These are phyloP conservation scores for Eriosoma lanigerum DNA, from an alignment of 1,140 invertebrate species.

Conservation along the genomic window DNA sequence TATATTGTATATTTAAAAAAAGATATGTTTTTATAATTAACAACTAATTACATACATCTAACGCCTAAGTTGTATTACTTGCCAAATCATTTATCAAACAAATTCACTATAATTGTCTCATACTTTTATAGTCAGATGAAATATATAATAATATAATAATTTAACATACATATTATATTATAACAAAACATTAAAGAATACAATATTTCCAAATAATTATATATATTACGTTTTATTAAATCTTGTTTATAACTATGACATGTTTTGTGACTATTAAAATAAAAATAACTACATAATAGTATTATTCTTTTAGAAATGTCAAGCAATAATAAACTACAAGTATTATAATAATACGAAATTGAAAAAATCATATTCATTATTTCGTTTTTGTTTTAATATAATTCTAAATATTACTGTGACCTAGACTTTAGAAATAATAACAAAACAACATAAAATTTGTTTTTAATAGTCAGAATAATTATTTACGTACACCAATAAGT, in stretches of 20 bases:
- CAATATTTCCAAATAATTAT: background rate
- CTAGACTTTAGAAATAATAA: background rate
- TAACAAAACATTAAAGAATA: constrained; percentile 4
- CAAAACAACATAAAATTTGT: too few species aligned
- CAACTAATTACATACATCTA: too few species aligned
- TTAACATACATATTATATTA: background rate
- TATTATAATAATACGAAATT: background rate
- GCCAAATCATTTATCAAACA: too few species aligned
- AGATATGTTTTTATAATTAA: too few species aligned
- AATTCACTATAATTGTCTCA: too few species aligned
- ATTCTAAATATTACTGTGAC: background rate
- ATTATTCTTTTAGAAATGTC: background rate
- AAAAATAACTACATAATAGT: background rate
- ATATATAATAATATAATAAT: background rate
- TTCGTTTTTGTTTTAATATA: background rate
- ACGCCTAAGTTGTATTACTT: too few species aligned
- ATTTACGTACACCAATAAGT: too few species aligned
- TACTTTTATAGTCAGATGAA: background rate
- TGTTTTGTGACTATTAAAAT: constrained; percentile 6
- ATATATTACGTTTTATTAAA: background rate
- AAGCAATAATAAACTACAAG: background rate
- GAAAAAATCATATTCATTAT: background rate
- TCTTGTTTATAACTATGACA: background rate
- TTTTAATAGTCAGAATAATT: too few species aligned
- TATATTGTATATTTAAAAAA: too few species aligned